Conservation (phyloP, 2,888 invertebrate genomes). For the Carterocephalus palaemon region DNA sequence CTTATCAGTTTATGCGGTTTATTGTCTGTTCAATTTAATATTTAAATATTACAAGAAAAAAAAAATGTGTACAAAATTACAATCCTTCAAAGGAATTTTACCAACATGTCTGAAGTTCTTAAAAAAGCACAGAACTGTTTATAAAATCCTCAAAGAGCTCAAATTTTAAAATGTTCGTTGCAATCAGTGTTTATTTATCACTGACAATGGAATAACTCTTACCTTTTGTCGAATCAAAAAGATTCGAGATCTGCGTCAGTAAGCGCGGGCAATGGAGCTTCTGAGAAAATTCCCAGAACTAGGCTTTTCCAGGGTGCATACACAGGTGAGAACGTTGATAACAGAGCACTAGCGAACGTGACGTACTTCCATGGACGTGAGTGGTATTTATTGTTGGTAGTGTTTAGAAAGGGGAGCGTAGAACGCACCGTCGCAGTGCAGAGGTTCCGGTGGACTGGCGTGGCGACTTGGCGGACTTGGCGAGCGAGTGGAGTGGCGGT, state of each 20-base stretch:
- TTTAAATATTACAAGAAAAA: too few relatives aligned
- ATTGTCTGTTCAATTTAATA: too few relatives aligned
- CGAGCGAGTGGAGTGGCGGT: constrained; percentile 26
- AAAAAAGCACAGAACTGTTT: too few relatives aligned
- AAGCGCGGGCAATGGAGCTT: constrained; percentile 46
- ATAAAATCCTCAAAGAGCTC: too few relatives aligned
- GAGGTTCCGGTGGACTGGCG: constrained; percentile 63
- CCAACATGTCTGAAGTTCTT: too few relatives aligned
- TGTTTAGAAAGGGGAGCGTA: constrained; percentile 30
- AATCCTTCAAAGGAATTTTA: too few relatives aligned
- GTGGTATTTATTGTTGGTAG: constrained; percentile 13
- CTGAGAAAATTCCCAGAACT: constrained; percentile 49
- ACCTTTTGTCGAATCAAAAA: constrained; percentile 27
- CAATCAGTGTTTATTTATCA: constrained; percentile 6
- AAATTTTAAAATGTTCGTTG: not conserved
- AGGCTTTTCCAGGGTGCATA: constrained; percentile 40
- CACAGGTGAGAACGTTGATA: constrained; percentile 39
- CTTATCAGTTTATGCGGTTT: too few relatives aligned
- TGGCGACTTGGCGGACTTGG: too few relatives aligned
- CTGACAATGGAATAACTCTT: constrained; percentile 16
- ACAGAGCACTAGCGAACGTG: constrained; percentile 25
- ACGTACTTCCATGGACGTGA: constrained; percentile 12
- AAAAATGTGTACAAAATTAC: too few relatives aligned
- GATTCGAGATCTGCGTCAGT: constrained; percentile 51
- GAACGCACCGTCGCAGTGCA: constrained; percentile 67